phyloP scores from a whole-genome alignment of 2,113 vertebrate genomes.

The Sterrhoptilus dennistouni region DNA sequence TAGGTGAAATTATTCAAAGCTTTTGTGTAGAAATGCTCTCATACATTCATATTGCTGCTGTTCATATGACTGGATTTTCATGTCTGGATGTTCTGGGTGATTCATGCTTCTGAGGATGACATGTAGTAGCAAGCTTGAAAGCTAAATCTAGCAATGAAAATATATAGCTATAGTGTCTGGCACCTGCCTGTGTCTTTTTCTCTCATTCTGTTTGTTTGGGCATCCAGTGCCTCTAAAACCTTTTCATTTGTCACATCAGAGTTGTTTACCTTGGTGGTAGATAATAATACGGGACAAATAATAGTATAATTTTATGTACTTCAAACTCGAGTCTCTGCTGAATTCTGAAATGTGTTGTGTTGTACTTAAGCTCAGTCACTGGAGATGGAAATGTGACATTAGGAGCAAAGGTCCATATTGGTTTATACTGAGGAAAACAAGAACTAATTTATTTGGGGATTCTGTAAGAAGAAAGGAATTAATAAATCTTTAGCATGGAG shows the following conservation, averaged over 20 bases:
- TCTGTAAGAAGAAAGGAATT: neutral
- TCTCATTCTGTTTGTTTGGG: neutral
- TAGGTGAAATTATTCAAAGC: constrained; percentile 11
- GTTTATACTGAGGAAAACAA: neutral
- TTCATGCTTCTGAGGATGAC: constrained; percentile 7
- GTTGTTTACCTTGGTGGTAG: neutral
- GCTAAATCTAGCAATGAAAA: neutral
- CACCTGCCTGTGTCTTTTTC: neutral
- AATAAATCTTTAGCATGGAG: neutral
- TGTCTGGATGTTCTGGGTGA: constrained; percentile 1
- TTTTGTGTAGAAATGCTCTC: neutral
- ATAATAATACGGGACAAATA: neutral
- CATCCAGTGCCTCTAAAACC: neutral
- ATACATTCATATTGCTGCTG: neutral
- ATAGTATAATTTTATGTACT: neutral
- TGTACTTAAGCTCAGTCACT: neutral
- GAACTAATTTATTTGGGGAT: neutral
- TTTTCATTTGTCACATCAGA: neutral
- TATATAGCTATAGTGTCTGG: neutral
- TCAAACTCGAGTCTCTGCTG: neutral
- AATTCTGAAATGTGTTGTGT: neutral
- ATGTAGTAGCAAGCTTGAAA: neutral
- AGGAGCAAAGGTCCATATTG: neutral
- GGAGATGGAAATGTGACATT: neutral
- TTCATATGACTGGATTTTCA: neutral